phyloP scores from a whole-genome alignment of 2,888 invertebrate genomes.

The Lagria hirta region DNA sequence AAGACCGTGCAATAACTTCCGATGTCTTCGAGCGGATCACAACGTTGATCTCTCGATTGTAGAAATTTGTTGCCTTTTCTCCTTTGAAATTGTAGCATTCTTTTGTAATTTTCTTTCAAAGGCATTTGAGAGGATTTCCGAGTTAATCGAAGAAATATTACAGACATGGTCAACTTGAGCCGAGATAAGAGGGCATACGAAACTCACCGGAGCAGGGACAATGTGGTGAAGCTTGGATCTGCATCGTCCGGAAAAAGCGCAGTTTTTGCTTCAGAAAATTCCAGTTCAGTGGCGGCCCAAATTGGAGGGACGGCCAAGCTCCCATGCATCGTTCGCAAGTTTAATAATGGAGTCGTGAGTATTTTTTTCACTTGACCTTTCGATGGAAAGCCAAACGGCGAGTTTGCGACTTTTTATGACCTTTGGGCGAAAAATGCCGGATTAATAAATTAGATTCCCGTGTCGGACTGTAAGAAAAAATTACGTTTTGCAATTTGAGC shows the following conservation, averaged over 20 bases:
- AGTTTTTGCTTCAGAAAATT: slow-evolving; percentile 56
- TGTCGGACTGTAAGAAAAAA: too few species aligned
- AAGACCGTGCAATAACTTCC: too few species aligned
- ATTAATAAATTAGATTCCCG: too few species aligned
- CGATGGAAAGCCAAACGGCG: slow-evolving; percentile 11
- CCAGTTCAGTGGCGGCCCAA: slow-evolving; percentile 56
- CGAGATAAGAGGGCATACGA: slow-evolving; percentile 42
- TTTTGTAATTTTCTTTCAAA: too few species aligned
- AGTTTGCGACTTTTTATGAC: too few species aligned
- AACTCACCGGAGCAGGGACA: slow-evolving; percentile 23
- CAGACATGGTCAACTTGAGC: slow-evolving; percentile 15
- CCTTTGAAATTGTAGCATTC: too few species aligned
- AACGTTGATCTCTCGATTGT: too few species aligned
- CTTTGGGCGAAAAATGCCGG: too few species aligned
- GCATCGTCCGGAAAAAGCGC: slow-evolving; percentile 28
- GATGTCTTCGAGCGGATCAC: too few species aligned
- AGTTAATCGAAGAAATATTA: slow-evolving; percentile 13
- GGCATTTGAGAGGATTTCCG: too few species aligned
- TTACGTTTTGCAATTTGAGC: too few species aligned
- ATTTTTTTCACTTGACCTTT: slow-evolving; percentile 7
- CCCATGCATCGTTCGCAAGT: slow-evolving; percentile 57
- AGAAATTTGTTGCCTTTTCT: too few species aligned
- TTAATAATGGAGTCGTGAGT: slow-evolving; percentile 58
- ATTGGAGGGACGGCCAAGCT: slow-evolving; percentile 57
- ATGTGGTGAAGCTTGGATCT: slow-evolving; percentile 23